Base-by-base conservation (phyloP, 2,797 vertebrate genomes). In the Petrocephalus schoutedeni region DNA sequence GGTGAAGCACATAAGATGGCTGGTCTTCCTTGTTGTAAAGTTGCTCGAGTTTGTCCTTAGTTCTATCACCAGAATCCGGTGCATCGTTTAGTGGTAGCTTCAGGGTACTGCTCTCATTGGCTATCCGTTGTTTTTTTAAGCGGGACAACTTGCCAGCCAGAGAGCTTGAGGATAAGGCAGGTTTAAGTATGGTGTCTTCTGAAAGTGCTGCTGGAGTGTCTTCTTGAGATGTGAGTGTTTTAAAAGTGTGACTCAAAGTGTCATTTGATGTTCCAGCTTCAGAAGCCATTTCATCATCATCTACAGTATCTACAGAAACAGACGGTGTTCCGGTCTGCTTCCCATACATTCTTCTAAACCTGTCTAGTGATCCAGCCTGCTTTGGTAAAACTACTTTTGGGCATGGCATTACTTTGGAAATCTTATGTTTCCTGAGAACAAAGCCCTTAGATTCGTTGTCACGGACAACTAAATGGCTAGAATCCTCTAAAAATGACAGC, bases 301-400 rank as follows among this genome's bases (percentile, higher is more conserved):
- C 71, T 10, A 14, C 4, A 87, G n/a, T 54, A 1, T 90, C 77
- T 16, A 14, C 4, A 87, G 23, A 32, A 32, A 57, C 54, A 10
- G 88, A 10, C 86, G 92, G 91, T 7, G 54, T 32, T 32, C 91
- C 87, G 64, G 87, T 54, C 41, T 88, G 89, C 90, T 93, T 96
- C 53, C 95, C 95, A 90, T 96, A 97, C 0, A 90, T 91, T 91
- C 96, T 97, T 92, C 96, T 96, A 92, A 99, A 99, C 90, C 93
- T 96, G 89, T 98, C 97, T 87, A 99, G 95, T 0, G 97, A 97
- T 58, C 97, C 97, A 32, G 93, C 85, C 36, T 95, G 95, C 14
- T 91, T 91, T 89, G 89, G 88, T 87, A 96, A 91, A 59, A 93
- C 93, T 89, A 96, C 90, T 90, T 94, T 97, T 90, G 91, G 91